Evolutionary conservation across 2,888 invertebrate species (phyloP), one percentile per base, ranked within the genome.

Genomic region (Toxonevra muliebris): DNA sequence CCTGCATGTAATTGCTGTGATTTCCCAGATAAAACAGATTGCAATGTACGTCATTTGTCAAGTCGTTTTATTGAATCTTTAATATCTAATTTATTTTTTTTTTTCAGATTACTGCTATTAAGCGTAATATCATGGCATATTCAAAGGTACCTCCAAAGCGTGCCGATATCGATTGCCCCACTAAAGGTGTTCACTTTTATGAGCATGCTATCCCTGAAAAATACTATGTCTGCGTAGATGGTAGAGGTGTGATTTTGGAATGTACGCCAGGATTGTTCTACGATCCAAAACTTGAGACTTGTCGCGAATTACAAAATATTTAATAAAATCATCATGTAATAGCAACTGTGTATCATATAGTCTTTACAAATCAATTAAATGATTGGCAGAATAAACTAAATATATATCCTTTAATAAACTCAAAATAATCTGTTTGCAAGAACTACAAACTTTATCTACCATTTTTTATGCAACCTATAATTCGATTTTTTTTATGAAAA

Each of bases 221-320:
- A 59, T 84, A 83, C 62, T 80, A 80, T 67, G 81, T 77, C 64
- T 84, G 85, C 45, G 30, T 77, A 64, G 76, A 83, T 66, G 85
- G 83, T 1, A 75, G 73, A 45, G 84, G 84, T 42, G 77, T 84
- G 11, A 71, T 76, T 7, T 69, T 84, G 65, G 80, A 82, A 30
- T 84, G 85, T 69, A 79, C 83, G 7, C 83, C 84, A 4, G 85
- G 84, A 3, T 71, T 84, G 61, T 69, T 79, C 0, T 84, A 77
- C 66, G 84, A 84, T 69, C 65, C 71, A 55, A 68, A 69, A 43
- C 61, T 62, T 12, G 75, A 79, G 65, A 71, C 79, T 12, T 84
- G 83, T 66, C 81, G 82, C 30, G 77, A 79, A 48, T 76, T 78
- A 1, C 66, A 74, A 43, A 71, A 77, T 58, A 52, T 80, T 53